Percentiles rank a stretch among this genome's conserved stretches.
These are phyloP conservation scores for Pipa parva DNA, from an alignment of 2,113 vertebrate genomes.

Conservation along the genomic window DNA sequence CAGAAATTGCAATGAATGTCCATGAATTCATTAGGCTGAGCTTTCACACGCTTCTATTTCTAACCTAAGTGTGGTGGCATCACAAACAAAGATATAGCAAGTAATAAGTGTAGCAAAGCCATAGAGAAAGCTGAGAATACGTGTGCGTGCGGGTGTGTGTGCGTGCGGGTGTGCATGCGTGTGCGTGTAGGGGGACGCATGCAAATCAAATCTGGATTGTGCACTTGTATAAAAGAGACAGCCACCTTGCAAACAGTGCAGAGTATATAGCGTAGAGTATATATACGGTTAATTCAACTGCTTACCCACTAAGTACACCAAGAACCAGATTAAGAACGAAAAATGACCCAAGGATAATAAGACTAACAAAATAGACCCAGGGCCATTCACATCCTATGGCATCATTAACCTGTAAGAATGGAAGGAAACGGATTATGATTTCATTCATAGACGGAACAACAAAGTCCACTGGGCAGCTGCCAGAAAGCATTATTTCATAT, in stretches of 20 bases:
- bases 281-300: slow-evolving; percentile 62
- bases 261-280: slow-evolving; percentile 51
- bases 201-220: slow-evolving; percentile 45
- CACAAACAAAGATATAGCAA: too few species aligned
- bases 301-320: slow-evolving; percentile 99
- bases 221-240: slow-evolving; percentile 56
- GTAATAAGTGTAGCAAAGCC: too few species aligned
- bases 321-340: slow-evolving; percentile 99
- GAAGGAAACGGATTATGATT: slow-evolving; percentile 74
- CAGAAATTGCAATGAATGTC: too few species aligned
- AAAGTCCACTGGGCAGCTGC: slow-evolving; percentile 64
- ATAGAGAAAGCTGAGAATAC: too few species aligned
- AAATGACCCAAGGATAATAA: slow-evolving; percentile 98
- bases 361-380: slow-evolving; percentile 99
- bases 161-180: too few species aligned
- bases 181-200: too few species aligned
- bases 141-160: too few species aligned
- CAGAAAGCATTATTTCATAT: slow-evolving; percentile 40
- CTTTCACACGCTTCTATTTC: too few species aligned
- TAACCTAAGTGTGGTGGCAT: too few species aligned
- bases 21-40: too few species aligned
- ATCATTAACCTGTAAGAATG: slow-evolving; percentile 86
- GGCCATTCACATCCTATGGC: slow-evolving; percentile 95
- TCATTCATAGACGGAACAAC: slow-evolving; percentile 60
- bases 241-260: slow-evolving; percentile 56